Percentiles rank a stretch among this genome's conserved stretches.
Conservation (phyloP, 2,888 invertebrate genomes). For the Lumbricus terrestris region DNA sequence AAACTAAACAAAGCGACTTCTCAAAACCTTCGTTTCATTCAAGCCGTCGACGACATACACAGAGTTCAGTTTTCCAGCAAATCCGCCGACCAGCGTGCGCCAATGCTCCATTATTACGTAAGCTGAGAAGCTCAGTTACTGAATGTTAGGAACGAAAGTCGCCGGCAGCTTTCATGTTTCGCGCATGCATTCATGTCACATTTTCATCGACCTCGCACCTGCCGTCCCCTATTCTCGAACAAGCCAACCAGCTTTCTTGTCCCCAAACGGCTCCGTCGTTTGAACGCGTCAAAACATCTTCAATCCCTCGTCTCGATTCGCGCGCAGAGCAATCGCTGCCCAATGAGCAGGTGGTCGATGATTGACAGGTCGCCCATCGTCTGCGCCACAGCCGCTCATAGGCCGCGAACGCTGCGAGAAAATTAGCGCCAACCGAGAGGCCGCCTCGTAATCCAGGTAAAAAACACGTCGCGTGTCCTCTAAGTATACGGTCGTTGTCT, state of each 20-base stretch:
- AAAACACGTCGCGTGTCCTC: too few relatives aligned
- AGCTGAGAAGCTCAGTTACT: not conserved
- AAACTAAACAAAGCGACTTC: not conserved
- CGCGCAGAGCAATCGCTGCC: not conserved
- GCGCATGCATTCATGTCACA: not conserved
- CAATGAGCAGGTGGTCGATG: not conserved
- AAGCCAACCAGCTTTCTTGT: not conserved
- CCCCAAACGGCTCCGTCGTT: not conserved
- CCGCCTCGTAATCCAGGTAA: not conserved
- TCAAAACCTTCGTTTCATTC: not conserved
- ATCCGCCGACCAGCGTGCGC: not conserved
- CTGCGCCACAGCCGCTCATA: not conserved
- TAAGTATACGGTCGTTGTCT: not conserved
- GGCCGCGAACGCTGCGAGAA: not conserved
- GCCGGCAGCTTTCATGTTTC: not conserved
- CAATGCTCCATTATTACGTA: not conserved
- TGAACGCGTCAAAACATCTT: not conserved
- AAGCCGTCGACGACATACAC: not conserved
- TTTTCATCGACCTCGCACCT: not conserved
- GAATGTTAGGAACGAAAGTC: not conserved
- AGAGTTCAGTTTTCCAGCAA: too few relatives aligned
- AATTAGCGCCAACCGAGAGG: not conserved
- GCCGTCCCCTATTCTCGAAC: too few relatives aligned
- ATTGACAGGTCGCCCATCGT: not conserved
- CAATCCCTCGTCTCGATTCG: not conserved